Percentiles rank a stretch among this genome's conserved stretches.
These are phyloP conservation scores for Metellina segmentata DNA, from an alignment of 2,888 invertebrate species.

Conservation along the genomic window DNA sequence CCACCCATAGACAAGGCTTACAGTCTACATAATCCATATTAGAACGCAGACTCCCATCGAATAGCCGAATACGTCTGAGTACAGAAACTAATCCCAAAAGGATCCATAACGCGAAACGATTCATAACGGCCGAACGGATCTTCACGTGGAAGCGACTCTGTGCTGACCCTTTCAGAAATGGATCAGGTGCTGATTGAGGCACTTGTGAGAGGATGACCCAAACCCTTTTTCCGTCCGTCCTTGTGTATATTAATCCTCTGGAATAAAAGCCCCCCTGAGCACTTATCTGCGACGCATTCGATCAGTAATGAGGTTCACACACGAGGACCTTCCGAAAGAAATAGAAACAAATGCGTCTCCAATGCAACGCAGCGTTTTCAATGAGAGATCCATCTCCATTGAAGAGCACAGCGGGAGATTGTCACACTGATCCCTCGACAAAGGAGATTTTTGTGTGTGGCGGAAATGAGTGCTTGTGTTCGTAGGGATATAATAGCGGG, in stretches of 20 bases:
- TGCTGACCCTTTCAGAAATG: conserved; percentile 30
- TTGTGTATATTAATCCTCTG: conserved; percentile 50
- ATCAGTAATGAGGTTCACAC: conserved; percentile 59
- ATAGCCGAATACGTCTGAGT: not conserved
- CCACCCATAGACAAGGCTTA: not conserved
- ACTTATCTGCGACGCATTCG: conserved; percentile 27
- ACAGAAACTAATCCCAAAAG: not conserved
- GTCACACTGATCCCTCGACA: not conserved
- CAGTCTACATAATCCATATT: not conserved
- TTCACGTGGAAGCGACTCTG: not conserved
- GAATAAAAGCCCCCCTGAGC: conserved; percentile 35
- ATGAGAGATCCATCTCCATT: not conserved
- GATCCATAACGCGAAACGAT: not conserved
- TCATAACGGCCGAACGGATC: conserved; percentile 7
- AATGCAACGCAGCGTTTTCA: not conserved
- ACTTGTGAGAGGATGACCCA: conserved; percentile 24
- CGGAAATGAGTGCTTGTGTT: not conserved
- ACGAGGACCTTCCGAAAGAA: conserved; percentile 1
- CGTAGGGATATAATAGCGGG: not conserved
- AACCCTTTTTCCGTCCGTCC: conserved; percentile 20
- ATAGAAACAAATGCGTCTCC: not conserved
- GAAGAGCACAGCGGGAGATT: not conserved
- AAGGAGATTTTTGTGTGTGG: not conserved
- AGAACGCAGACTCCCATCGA: not conserved
- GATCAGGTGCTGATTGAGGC: conserved; percentile 53